Percentiles rank a stretch among this genome's conserved stretches.
Evolutionary conservation across 2,797 vertebrate genomes (phyloP).

Genomic region (Myripristis jacobus): DNA sequence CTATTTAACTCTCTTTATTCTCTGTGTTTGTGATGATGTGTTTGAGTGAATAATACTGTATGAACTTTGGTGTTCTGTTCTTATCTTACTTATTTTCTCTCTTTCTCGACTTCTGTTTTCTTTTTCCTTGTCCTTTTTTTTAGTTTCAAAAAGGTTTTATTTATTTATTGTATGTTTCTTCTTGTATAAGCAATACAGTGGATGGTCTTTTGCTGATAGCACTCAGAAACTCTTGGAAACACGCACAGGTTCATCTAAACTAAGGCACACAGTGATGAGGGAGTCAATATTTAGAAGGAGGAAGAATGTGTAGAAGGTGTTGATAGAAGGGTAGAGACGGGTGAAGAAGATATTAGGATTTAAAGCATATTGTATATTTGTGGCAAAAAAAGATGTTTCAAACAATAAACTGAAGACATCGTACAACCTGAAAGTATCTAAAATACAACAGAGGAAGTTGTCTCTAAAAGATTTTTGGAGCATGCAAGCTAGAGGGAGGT

Average conservation of each 20-base stretch:
- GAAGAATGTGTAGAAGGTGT: conserved; percentile 28
- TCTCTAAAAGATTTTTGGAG: conserved; percentile 12
- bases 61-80: conserved; percentile 69
- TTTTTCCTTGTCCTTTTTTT: conserved; percentile 24
- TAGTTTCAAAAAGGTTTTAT: conserved; percentile 46
- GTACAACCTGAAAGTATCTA: conserved; percentile 20
- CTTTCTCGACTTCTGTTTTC: conserved; percentile 11
- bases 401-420: not conserved
- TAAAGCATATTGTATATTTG: not conserved
- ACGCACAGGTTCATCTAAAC: conserved; percentile 61
- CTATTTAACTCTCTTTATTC: conserved; percentile 77
- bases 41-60: conserved; percentile 78
- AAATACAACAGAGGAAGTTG: conserved; percentile 1
- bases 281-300: conserved; percentile 35
- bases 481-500: conserved; percentile 20
- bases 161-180: conserved; percentile 63
- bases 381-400: not conserved
- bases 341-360: not conserved
- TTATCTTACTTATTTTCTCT: conserved; percentile 48
- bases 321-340: not conserved
- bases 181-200: conserved; percentile 71
- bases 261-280: conserved; percentile 51
- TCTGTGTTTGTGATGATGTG: conserved; percentile 83
- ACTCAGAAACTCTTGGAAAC: conserved; percentile 60
- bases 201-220: conserved; percentile 49